Conservation (phyloP, 2,888 invertebrate species). For the Tethea ocularis region DNA sequence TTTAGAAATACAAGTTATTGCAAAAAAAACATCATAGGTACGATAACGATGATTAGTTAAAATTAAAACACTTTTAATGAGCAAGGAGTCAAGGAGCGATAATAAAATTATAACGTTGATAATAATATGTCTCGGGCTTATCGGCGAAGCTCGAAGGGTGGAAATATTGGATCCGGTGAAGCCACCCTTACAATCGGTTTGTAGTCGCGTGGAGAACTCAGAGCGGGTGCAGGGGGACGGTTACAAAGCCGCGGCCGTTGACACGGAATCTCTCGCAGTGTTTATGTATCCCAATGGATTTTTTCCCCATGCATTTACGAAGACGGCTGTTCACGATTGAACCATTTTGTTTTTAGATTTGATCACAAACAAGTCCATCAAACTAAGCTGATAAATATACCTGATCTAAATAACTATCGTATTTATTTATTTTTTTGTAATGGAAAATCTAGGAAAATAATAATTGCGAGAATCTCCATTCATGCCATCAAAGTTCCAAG, state of each 20-base stretch:
- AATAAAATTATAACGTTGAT: conserved; percentile 67
- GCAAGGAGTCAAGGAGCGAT: conserved; percentile 61
- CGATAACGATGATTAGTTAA: conserved; percentile 36
- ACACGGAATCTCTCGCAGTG: conserved; percentile 75
- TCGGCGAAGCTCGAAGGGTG: conserved; percentile 52
- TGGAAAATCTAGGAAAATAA: no score
- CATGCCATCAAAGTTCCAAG: no score
- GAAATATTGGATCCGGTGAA: conserved; percentile 61
- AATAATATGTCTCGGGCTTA: conserved; percentile 65
- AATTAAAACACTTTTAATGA: conserved; percentile 60
- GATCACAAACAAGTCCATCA: conserved; percentile 21
- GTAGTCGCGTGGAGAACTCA: conserved; percentile 52
- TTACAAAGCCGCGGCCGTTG: conserved; percentile 75
- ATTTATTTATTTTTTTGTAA: no score
- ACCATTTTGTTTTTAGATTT: conserved; percentile 62
- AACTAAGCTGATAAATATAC: background rate
- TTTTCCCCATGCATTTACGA: conserved; percentile 67
- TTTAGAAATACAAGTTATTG: no score
- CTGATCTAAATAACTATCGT: no score
- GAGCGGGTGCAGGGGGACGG: conserved; percentile 39
- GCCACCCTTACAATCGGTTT: conserved; percentile 75
- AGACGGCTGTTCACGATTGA: conserved; percentile 64
- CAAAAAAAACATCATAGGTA: no score
- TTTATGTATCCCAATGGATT: conserved; percentile 75
- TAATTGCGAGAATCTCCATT: no score